These are phyloP conservation scores for Amphiduros pacificus DNA, from an alignment of 2,888 invertebrate species.

Conservation along the genomic window DNA sequence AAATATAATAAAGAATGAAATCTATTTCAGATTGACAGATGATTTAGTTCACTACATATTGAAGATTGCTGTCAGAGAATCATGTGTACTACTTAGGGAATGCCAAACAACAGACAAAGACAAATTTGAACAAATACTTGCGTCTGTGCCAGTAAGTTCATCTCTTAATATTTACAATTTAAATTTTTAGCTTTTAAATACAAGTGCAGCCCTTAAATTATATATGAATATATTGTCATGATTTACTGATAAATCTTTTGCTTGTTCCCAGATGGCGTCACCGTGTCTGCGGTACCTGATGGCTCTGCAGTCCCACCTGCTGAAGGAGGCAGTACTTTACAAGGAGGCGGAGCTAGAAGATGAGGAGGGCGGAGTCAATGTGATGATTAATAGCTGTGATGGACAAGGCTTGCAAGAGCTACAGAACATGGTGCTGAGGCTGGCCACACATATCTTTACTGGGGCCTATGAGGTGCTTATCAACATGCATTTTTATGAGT, in stretches of 20 bases:
- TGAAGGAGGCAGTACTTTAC: conserved; percentile 45
- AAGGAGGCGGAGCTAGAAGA: conserved; percentile 23
- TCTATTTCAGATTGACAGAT: conserved; percentile 39
- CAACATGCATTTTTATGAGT: too few relatives aligned
- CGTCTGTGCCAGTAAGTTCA: conserved; percentile 48
- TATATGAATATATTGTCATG: too few relatives aligned
- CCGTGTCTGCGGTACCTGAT: conserved; percentile 52
- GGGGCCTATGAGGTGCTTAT: conserved; percentile 29
- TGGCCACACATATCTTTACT: conserved; percentile 46
- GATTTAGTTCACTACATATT: conserved; percentile 49
- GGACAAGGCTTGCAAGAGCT: conserved; percentile 33
- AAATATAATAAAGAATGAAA: too few relatives aligned
- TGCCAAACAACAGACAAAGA: conserved; percentile 36
- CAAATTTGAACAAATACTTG: conserved; percentile 41
- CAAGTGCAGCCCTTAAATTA: too few relatives aligned
- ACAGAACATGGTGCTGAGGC: conserved; percentile 36
- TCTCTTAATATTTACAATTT: neutral
- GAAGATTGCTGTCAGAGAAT: conserved; percentile 53
- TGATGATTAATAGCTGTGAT: neutral
- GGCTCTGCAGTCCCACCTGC: conserved; percentile 51
- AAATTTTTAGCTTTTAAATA: too few relatives aligned
- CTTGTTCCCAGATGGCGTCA: conserved; percentile 31
- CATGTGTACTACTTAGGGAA: conserved; percentile 41
- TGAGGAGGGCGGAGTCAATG: neutral
- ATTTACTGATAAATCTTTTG: neutral